These are phyloP conservation scores for Myioborus melanocephalus DNA, from an alignment of 2,797 vertebrate species.

Conservation along the genomic window DNA sequence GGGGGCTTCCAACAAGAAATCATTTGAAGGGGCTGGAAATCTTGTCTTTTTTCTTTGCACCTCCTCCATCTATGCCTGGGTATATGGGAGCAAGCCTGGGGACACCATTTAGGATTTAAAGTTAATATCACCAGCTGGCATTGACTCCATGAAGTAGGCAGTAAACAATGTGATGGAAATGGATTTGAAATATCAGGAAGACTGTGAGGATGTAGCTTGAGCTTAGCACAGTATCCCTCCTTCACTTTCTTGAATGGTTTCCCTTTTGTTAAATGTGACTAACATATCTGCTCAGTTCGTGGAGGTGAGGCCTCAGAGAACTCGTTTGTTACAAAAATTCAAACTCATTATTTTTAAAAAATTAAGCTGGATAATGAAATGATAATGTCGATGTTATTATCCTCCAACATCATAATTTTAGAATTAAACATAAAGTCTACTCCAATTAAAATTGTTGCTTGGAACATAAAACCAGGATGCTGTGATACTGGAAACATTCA, in stretches of 20 bases:
- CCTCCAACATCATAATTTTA: conserved; percentile 5
- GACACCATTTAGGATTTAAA: not conserved
- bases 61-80: not conserved
- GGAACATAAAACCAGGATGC: conserved; percentile 43
- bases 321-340: not conserved
- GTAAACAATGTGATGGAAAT: not conserved
- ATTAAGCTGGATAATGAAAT: conserved; percentile 31
- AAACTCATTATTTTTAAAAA: conserved; percentile 11
- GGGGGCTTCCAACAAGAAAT: not conserved
- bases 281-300: not conserved
- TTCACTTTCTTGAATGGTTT: not conserved
- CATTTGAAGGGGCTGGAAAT: not conserved
- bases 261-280: not conserved
- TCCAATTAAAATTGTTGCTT: conserved; percentile 29
- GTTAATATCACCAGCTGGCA: not conserved
- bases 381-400: not conserved
- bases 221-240: not conserved
- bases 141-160: not conserved
- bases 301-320: not conserved
- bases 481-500: not conserved
- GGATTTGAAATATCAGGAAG: not conserved
- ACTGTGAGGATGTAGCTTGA: not conserved
- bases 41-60: not conserved
- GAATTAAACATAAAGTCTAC: conserved; percentile 1
- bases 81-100: not conserved